Evolutionary conservation across 2,888 invertebrate genomes (phyloP).

Genomic region (Caenorhabditis wallacei): DNA sequence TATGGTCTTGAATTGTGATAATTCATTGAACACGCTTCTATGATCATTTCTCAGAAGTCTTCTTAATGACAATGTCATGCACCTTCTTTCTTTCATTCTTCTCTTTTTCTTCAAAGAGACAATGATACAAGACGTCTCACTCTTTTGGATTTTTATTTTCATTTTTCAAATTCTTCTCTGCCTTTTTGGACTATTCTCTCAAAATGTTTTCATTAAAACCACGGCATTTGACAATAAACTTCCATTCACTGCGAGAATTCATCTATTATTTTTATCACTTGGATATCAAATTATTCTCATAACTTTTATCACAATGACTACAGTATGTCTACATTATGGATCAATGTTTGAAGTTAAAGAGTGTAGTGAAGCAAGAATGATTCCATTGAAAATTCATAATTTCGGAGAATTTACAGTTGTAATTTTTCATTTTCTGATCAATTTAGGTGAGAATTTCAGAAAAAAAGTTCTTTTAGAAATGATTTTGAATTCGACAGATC

Average conservation of each 20-base stretch:
- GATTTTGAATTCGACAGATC: slow-evolving; percentile 7
- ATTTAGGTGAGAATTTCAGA: slow-evolving; percentile 12
- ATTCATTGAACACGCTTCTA: neutral
- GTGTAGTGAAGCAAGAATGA: slow-evolving; percentile 33
- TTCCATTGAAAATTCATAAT: slow-evolving; percentile 39
- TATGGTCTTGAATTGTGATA: neutral
- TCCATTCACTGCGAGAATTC: neutral
- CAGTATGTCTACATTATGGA: slow-evolving; percentile 29
- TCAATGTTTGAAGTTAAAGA: slow-evolving; percentile 44
- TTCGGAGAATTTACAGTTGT: slow-evolving; percentile 44
- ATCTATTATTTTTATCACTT: slow-evolving; percentile 40
- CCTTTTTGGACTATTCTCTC: slow-evolving; percentile 42
- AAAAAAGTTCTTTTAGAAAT: neutral
- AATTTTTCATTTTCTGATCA: slow-evolving; percentile 39
- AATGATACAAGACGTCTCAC: slow-evolving; percentile 20
- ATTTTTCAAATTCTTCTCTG: slow-evolving; percentile 44
- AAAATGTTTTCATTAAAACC: slow-evolving; percentile 39
- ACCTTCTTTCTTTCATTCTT: neutral
- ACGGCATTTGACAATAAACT: slow-evolving; percentile 23
- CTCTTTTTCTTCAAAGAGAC: neutral
- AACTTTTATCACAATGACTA: slow-evolving; percentile 30
- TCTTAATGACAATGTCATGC: neutral
- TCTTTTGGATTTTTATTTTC: slow-evolving; percentile 31
- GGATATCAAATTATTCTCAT: slow-evolving; percentile 38
- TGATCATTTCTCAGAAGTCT: neutral